Conservation (phyloP, 2,113 vertebrate species). For the Empidonax alnorum region DNA sequence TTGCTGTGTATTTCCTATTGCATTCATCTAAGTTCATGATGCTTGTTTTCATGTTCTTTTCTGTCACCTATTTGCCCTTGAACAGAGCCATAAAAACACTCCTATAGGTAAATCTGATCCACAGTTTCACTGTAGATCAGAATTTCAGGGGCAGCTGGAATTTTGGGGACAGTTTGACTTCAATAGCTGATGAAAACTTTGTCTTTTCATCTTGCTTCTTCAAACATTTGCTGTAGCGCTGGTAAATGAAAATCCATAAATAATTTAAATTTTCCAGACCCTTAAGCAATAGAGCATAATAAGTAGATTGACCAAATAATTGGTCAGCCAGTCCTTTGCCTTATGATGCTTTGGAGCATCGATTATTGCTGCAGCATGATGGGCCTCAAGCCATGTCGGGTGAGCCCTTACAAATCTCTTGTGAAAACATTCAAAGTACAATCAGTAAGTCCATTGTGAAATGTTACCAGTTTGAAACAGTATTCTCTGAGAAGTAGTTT, state of each 20-base stretch:
- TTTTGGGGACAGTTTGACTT: not conserved
- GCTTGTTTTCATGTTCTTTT: not conserved
- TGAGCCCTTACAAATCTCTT: not conserved
- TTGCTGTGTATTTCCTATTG: not conserved
- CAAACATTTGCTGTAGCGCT: not conserved
- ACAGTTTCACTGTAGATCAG: not conserved
- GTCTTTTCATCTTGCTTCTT: not conserved
- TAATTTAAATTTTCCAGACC: not conserved
- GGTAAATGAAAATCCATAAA: not conserved
- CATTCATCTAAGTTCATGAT: not conserved
- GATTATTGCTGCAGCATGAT: not conserved
- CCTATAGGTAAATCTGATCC: not conserved
- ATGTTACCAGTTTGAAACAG: not conserved
- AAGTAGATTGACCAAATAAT: not conserved
- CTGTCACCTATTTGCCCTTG: not conserved
- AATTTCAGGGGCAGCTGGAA: not conserved
- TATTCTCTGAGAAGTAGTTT: not conserved
- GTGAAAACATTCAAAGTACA: not conserved
- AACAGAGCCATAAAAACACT: not conserved
- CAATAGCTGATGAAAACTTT: not conserved
- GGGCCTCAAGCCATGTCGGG: rapidly evolving
- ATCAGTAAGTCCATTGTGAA: not conserved
- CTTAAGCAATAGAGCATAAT: not conserved
- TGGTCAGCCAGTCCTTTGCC: not conserved
- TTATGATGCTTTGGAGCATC: not conserved